Percentiles rank a stretch among this genome's conserved stretches.
These are phyloP conservation scores for Callyntrura guangdongensis DNA, from an alignment of 2,888 invertebrate genomes.

Conservation along the genomic window DNA sequence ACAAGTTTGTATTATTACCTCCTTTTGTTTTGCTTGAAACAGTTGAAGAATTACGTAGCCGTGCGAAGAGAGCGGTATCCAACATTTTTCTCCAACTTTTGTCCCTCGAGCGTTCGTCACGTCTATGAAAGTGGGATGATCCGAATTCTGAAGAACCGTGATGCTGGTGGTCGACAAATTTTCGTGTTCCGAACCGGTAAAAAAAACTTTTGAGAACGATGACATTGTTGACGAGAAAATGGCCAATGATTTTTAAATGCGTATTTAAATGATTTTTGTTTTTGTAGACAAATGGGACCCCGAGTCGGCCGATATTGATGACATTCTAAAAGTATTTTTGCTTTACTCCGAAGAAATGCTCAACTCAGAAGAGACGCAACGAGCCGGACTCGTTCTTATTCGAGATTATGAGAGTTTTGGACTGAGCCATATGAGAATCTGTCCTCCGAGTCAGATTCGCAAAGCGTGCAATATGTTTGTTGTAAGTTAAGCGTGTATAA, in stretches of 20 bases:
- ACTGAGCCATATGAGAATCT: constrained; percentile 86
- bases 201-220: background rate
- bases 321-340: constrained; percentile 86
- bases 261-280: no score
- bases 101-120: constrained; percentile 71
- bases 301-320: constrained; percentile 85
- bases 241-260: constrained; percentile 18
- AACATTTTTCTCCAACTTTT: constrained; percentile 69
- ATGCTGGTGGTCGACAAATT: constrained; percentile 73
- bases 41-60: constrained; percentile 74
- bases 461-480: constrained; percentile 85
- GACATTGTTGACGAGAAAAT: background rate
- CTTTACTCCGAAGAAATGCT: constrained; percentile 86
- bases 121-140: constrained; percentile 79
- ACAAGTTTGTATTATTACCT: constrained; percentile 26
- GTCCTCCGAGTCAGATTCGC: constrained; percentile 86
- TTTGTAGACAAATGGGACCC: constrained; percentile 86
- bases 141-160: constrained; percentile 72
- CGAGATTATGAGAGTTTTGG: constrained; percentile 86
- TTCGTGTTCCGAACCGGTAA: constrained; percentile 78
- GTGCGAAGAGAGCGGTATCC: constrained; percentile 73
- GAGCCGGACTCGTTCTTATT: constrained; percentile 86
- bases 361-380: constrained; percentile 86
- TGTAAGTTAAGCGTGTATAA: constrained; percentile 83
- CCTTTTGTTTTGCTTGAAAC: background rate